Evolutionary conservation across 2,797 vertebrate genomes (phyloP), one percentile per base, ranked within the genome.

Genomic region (Erpetoichthys calabaricus): DNA sequence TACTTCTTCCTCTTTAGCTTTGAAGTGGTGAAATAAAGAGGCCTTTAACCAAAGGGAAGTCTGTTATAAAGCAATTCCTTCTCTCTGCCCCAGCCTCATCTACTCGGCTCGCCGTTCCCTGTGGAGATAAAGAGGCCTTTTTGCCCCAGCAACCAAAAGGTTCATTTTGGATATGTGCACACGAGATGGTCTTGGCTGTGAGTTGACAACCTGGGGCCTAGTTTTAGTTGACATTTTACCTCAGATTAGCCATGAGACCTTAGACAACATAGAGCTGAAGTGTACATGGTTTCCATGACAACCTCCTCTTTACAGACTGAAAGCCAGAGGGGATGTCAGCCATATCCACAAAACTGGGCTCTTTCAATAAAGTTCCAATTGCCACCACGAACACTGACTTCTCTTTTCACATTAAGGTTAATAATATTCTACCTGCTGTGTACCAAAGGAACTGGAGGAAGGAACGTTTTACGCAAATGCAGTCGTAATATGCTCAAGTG

Each of bases 121-220:
- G 50, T 1, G 56, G 67, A 65, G 66, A 68, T 57, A 45, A 62
- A 72, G 73, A 70, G 68, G 70, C 65, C 73, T 55, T 64, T 74
- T 75, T 67, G 71, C 70, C 72, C 67, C 64, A 74, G 77, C 74
- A 78, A 73, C 76, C 65, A 64, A 60, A 64, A 73, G 63, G 69
- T 5, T 68, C 58, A 50, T 58, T 64, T 60, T 65, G 73, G 70
- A 73, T 73, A 76, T 74, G 70, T 47, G 64, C 67, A 70, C 62
- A 47, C 4, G 63, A 59, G 64, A 60, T 1, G 55, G 72, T 61
- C 7, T 1, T n/a, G 55, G 60, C 64, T 59, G 70, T 65, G 70
- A 68, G 69, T 67, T 70, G 72, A 63, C 68, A 63, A 61, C 66
- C 69, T 6, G 58, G 67, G 72, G 58, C 25, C 58, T 57, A 67